A percentile compares a stretch with the other conserved stretches of the same genome.
phyloP scores from a whole-genome alignment of 2,797 vertebrate genomes.

The Phrynocephalus forsythii region DNA sequence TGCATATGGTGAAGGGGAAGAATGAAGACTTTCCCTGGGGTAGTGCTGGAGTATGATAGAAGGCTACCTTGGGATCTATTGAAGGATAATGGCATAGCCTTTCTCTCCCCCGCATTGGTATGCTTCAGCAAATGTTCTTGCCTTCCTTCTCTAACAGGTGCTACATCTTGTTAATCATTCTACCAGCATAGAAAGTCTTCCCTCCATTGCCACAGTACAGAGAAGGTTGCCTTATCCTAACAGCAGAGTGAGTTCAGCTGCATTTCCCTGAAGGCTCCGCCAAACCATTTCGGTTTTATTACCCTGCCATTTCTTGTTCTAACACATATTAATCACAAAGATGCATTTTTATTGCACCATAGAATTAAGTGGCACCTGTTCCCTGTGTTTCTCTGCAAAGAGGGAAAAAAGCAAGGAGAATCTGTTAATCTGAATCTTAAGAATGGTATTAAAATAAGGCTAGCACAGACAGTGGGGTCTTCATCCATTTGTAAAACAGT shows the following conservation, averaged over 20 bases:
- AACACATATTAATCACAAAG: slow-evolving; percentile 75
- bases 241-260: slow-evolving; percentile 58
- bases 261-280: slow-evolving; percentile 73
- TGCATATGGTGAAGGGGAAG: background rate
- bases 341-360: slow-evolving; percentile 59
- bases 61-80: background rate
- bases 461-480: background rate
- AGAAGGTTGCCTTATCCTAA: slow-evolving; percentile 65
- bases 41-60: background rate
- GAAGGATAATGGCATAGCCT: background rate
- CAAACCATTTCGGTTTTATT: slow-evolving; percentile 70
- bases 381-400: slow-evolving; percentile 45
- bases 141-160: slow-evolving; percentile 22
- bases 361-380: slow-evolving; percentile 60
- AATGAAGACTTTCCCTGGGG: background rate
- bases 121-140: background rate
- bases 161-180: slow-evolving; percentile 68
- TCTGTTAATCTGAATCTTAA: slow-evolving; percentile 45
- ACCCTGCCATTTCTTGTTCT: slow-evolving; percentile 69
- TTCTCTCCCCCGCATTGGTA: background rate
- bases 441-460: slow-evolving; percentile 24
- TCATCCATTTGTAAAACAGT: background rate
- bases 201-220: slow-evolving; percentile 46
- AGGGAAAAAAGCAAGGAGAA: slow-evolving; percentile 32
- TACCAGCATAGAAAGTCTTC: slow-evolving; percentile 57